phyloP scores from a whole-genome alignment of 2,113 vertebrate genomes.

The Phodopus roborovskii region DNA sequence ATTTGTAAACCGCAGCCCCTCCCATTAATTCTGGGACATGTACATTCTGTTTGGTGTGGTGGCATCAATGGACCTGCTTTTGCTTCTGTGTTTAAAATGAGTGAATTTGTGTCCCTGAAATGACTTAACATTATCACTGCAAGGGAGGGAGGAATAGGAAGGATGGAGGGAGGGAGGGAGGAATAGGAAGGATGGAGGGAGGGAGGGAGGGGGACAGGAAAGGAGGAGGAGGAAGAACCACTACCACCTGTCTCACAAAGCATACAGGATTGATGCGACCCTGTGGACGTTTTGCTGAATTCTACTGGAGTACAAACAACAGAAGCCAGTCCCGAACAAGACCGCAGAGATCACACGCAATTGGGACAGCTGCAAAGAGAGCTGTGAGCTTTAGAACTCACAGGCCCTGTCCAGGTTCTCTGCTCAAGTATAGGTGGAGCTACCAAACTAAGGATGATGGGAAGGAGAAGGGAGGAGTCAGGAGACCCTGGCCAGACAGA shows the following conservation, averaged over 20 bases:
- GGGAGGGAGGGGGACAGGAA: not conserved
- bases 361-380: not conserved
- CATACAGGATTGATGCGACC: not conserved
- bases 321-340: slow-evolving; percentile 58
- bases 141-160: not conserved
- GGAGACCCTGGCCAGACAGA: too few species aligned
- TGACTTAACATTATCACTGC: not conserved
- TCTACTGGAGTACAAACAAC: slow-evolving; percentile 22
- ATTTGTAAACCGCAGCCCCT: slow-evolving; percentile 56
- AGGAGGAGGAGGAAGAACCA: too few species aligned
- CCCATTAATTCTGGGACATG: slow-evolving; percentile 49
- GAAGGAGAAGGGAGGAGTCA: too few species aligned
- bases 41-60: not conserved
- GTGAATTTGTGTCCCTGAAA: not conserved
- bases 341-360: slow-evolving; percentile 23
- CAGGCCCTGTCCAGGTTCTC: not conserved
- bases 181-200: not conserved
- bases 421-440: not conserved
- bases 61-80: not conserved
- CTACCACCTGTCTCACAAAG: not conserved
- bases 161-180: not conserved
- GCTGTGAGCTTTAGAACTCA: not conserved
- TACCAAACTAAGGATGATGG: too few species aligned
- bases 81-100: slow-evolving; percentile 43
- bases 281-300: not conserved